These are phyloP conservation scores for Atlantisia rogersi DNA, from an alignment of 2,113 vertebrate species.

Conservation along the genomic window DNA sequence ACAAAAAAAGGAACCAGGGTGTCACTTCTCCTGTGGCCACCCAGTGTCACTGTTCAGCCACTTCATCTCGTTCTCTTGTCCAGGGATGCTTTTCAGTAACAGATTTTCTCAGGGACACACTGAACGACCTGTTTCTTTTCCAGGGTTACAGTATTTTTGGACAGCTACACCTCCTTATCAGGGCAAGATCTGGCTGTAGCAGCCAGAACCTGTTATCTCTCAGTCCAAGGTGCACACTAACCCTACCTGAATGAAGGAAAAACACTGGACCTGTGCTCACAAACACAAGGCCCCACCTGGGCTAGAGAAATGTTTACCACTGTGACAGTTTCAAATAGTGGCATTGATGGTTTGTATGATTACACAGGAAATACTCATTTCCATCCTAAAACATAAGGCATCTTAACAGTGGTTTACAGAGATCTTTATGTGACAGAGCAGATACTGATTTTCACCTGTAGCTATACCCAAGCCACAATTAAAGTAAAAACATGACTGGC, in stretches of 20 bases:
- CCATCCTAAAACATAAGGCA: not conserved
- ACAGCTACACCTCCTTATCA: not conserved
- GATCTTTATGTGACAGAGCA: not conserved
- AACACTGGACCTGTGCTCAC: not conserved
- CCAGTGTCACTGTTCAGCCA: constrained; percentile 67
- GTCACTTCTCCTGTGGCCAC: constrained; percentile 35
- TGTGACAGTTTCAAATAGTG: not conserved
- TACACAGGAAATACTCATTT: not conserved
- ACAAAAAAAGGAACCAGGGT: not conserved
- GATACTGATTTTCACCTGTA: not conserved
- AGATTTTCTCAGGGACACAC: not conserved
- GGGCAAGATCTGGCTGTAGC: not conserved
- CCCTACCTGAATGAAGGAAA: not conserved
- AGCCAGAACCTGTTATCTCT: not conserved
- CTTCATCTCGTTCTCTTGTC: not conserved
- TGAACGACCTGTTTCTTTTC: not conserved
- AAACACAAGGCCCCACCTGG: not conserved
- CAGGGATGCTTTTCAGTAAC: not conserved
- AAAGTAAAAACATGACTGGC: not conserved
- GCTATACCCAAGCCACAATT: not conserved
- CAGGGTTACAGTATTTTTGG: not conserved
- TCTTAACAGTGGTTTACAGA: not conserved
- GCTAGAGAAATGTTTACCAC: not conserved
- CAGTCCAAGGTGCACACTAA: not conserved
- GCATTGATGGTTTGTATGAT: not conserved